These are phyloP conservation scores for Myodes glareolus DNA, from an alignment of 2,113 vertebrate species.

Conservation along the genomic window DNA sequence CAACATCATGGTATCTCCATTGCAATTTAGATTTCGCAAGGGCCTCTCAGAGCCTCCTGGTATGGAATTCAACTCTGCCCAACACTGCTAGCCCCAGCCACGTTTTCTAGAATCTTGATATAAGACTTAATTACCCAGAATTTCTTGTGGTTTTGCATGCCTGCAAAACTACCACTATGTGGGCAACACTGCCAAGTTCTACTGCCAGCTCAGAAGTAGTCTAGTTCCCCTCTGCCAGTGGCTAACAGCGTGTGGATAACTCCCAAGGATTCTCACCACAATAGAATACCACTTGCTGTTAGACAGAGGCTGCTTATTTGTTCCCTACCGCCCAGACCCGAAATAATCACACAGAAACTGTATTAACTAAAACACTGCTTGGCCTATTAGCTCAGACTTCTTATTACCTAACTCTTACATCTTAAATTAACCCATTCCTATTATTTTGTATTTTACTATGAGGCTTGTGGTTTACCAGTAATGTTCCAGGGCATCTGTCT, in stretches of 20 bases:
- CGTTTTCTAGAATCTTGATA: background rate
- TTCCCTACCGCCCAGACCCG: no score
- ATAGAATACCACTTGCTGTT: no score
- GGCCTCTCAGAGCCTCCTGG: background rate
- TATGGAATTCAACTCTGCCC: background rate
- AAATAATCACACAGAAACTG: no score
- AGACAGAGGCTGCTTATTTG: fast-evolving
- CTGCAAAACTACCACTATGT: background rate
- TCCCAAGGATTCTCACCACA: background rate
- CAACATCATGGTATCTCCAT: background rate
- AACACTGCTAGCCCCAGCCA: no score
- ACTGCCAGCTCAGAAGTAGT: background rate
- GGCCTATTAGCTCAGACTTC: no score
- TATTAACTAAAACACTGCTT: no score
- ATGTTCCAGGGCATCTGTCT: no score
- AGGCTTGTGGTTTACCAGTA: no score
- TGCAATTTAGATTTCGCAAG: background rate
- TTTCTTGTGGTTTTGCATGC: background rate
- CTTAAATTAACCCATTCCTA: no score
- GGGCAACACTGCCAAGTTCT: background rate
- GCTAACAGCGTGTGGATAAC: background rate
- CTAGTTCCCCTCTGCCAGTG: background rate
- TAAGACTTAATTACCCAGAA: background rate
- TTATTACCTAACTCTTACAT: no score
- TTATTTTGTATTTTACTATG: no score